A percentile compares a stretch with the other conserved stretches of the same genome.
phyloP scores from a whole-genome alignment of 1,140 invertebrate genomes.

The Protaetia brevitarsis region DNA sequence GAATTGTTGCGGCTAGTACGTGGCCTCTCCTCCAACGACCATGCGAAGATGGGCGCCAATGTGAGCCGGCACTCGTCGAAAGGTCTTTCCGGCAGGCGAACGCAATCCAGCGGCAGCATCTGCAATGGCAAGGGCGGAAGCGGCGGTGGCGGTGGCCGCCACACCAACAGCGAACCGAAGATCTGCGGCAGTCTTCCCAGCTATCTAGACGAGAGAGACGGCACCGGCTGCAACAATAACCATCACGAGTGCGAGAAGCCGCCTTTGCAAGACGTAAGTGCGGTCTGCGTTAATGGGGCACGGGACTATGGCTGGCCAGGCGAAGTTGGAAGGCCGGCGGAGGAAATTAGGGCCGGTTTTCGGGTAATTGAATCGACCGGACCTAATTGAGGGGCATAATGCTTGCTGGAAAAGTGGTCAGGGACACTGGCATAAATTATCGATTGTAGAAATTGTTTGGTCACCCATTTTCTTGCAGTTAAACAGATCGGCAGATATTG shows the following conservation, averaged over 20 bases:
- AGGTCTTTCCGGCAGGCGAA: slow-evolving; percentile 63
- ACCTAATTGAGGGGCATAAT: background rate
- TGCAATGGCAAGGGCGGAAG: slow-evolving; percentile 49
- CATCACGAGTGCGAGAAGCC: slow-evolving; percentile 57
- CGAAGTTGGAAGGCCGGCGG: background rate
- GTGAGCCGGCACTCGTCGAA: slow-evolving; percentile 68
- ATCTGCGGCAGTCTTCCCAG: slow-evolving; percentile 67
- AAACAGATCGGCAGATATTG: no score
- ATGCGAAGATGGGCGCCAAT: slow-evolving; percentile 65
- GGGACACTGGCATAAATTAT: background rate
- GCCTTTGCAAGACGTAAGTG: slow-evolving; percentile 57
- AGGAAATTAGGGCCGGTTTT: background rate
- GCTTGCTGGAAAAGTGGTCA: background rate
- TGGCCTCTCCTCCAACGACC: slow-evolving; percentile 27
- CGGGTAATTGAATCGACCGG: slow-evolving; percentile 3
- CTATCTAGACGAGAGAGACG: slow-evolving; percentile 63
- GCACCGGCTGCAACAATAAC: slow-evolving; percentile 58
- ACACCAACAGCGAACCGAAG: slow-evolving; percentile 32
- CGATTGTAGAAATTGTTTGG: no score
- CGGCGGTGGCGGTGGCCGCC: slow-evolving; percentile 37
- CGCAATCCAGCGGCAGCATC: slow-evolving; percentile 64
- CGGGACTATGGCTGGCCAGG: background rate
- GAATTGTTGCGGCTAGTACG: slow-evolving; percentile 27
- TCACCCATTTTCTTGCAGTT: no score
- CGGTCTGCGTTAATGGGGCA: background rate